Base-by-base conservation (phyloP, 2,113 vertebrate genomes). In the Puma concolor region DNA sequence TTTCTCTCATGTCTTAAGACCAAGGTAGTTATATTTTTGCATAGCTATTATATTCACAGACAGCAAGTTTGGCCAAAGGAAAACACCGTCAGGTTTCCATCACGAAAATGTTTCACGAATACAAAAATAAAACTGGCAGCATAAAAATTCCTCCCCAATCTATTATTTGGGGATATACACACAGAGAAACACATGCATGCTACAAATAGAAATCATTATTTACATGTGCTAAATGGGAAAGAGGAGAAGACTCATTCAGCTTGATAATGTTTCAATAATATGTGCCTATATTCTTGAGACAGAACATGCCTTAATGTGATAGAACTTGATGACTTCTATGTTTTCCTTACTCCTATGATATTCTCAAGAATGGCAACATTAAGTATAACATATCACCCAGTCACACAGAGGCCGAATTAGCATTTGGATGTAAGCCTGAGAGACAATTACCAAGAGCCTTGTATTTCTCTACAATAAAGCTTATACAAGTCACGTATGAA, bases 311-410 rank as follows among this genome's bases (percentile, higher is more conserved):
- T 91, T 64, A 69, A 71, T 6, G 36, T 90, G 80, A 76, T 38
- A 64, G n/a, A 60, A 81, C 29, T 54, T 79, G 38, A 87, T 69
- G 94, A 91, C 12, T 81, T 89, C 83, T 63, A 0, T 91, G 54
- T 66, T 95, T 92, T 88, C 54, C 27, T 96, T 71, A 67, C 15
- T 85, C 74, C 63, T 88, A 36, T 86, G 38, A 66, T 76, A 81
- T 64, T 92, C 95, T 96, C 33, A 64, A 94, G 93, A 95, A 96
- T 52, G 87, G 95, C 57, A 85, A 87, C 69, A 97, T 77, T 85
- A 91, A 97, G 25, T 80, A 50, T 76, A 77, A 83, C 69, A 81
- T 87, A 80, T 79, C 36, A 93, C 6, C 16, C 11, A 94, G 88
- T 71, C 48, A 97, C 33, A 85, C 27, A 89, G 81, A 97, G n/a